A percentile compares a stretch with the other conserved stretches of the same genome.
These are phyloP conservation scores for Drosophila littoralis DNA, from an alignment of 1,140 invertebrate genomes.

Conservation along the genomic window DNA sequence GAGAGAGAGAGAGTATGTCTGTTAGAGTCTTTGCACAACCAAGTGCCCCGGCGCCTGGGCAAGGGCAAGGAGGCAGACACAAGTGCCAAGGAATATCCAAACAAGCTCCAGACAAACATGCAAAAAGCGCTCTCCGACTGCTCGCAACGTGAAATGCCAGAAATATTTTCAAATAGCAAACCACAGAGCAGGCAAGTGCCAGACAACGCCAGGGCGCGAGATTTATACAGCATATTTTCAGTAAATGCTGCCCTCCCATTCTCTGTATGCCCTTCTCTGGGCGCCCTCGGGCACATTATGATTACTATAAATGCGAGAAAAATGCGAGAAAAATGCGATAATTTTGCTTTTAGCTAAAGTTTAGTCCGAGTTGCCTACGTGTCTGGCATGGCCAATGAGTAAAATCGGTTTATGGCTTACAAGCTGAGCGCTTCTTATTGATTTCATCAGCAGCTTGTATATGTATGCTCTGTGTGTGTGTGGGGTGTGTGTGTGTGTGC, in stretches of 20 bases:
- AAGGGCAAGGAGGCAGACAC: neutral
- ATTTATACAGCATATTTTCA: constrained; percentile 23
- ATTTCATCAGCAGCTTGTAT: constrained; percentile 37
- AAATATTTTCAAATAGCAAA: constrained; percentile 49
- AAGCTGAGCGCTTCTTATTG: constrained; percentile 47
- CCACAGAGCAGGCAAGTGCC: constrained; percentile 7
- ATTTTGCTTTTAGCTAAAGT: constrained; percentile 68
- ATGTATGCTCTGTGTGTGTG: neutral
- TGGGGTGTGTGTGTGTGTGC: constrained; percentile 15
- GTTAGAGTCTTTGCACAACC: neutral
- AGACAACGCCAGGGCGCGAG: constrained; percentile 12
- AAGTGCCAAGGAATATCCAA: constrained; percentile 35
- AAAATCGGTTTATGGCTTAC: constrained; percentile 26
- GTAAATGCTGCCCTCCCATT: neutral
- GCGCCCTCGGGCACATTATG: constrained; percentile 36
- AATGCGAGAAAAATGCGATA: constrained; percentile 64
- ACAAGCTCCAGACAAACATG: constrained; percentile 50
- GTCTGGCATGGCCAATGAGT: constrained; percentile 50
- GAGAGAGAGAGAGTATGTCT: neutral
- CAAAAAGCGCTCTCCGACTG: constrained; percentile 36
- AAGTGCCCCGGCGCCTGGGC: neutral
- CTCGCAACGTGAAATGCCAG: constrained; percentile 47
- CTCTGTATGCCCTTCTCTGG: neutral
- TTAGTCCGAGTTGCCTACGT: constrained; percentile 45
- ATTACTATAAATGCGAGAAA: constrained; percentile 64